phyloP scores from a whole-genome alignment of 2,113 vertebrate genomes.

The Desmodus rotundus region DNA sequence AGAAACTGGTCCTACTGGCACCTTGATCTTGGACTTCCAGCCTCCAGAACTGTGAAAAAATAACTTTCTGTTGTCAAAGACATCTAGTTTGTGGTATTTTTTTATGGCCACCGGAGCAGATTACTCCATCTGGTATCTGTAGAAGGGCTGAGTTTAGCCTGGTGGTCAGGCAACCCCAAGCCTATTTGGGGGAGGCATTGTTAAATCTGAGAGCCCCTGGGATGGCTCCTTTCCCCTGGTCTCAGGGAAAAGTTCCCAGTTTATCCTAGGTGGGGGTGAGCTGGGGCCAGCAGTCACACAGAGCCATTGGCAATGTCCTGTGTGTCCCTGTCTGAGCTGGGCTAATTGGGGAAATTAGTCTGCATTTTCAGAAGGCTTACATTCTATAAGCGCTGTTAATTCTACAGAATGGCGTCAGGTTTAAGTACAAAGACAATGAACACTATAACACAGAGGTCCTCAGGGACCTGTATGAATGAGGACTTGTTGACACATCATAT shows the following conservation, averaged over 20 bases:
- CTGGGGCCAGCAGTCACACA: background rate
- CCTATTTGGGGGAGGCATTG: background rate
- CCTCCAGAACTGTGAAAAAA: background rate
- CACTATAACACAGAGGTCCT: background rate
- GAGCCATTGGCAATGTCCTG: background rate
- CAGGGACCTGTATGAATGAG: background rate
- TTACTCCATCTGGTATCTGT: background rate
- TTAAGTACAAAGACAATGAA: background rate
- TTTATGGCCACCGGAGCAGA: background rate
- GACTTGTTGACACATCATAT: background rate
- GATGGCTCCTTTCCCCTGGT: background rate
- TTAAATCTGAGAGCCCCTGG: background rate
- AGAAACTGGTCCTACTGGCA: background rate
- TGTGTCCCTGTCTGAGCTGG: background rate
- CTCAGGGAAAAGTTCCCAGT: background rate
- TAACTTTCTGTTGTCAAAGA: background rate
- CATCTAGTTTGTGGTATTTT: too few relatives aligned
- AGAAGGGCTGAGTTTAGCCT: background rate
- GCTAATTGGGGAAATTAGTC: background rate
- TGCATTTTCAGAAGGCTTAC: background rate
- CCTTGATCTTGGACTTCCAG: background rate
- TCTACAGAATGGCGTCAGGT: background rate
- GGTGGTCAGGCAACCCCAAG: background rate
- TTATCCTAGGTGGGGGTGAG: background rate
- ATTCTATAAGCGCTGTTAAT: background rate